Evolutionary conservation across 1,140 invertebrate species (phyloP).

Genomic region (Sycophaga agraensis): DNA sequence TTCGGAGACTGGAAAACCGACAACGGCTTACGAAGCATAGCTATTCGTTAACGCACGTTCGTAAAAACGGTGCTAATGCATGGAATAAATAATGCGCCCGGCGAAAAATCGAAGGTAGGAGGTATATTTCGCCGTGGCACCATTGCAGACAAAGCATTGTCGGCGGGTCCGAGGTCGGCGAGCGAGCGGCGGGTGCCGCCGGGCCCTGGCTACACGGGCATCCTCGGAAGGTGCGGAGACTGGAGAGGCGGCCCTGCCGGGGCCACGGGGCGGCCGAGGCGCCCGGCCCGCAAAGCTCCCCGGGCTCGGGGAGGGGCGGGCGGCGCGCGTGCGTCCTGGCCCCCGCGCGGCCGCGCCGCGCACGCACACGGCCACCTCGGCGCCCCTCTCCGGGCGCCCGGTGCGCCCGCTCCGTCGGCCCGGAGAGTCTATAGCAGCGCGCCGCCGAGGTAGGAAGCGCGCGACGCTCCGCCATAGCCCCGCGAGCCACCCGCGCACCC

Average conservation of each 20-base stretch:
- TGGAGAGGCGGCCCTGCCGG: background rate
- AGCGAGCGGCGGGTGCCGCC: too few species aligned
- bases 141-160: too few species aligned
- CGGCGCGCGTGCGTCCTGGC: background rate
- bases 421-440: conserved; percentile 8
- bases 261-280: background rate
- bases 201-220: too few species aligned
- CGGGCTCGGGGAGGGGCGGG: background rate
- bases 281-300: background rate
- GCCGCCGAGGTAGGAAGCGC: background rate
- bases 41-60: too few species aligned
- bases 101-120: too few species aligned
- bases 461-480: background rate
- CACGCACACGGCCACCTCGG: background rate
- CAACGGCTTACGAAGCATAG: too few species aligned
- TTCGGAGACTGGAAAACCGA: too few species aligned
- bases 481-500: background rate
- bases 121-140: too few species aligned
- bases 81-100: too few species aligned
- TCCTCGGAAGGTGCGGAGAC: too few species aligned
- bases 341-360: background rate
- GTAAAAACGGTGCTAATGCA: too few species aligned
- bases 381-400: background rate
- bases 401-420: conserved; percentile 17
- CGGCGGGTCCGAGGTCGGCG: too few species aligned